phyloP scores from a whole-genome alignment of 2,797 vertebrate genomes.

The Atherinosoma microstoma region DNA sequence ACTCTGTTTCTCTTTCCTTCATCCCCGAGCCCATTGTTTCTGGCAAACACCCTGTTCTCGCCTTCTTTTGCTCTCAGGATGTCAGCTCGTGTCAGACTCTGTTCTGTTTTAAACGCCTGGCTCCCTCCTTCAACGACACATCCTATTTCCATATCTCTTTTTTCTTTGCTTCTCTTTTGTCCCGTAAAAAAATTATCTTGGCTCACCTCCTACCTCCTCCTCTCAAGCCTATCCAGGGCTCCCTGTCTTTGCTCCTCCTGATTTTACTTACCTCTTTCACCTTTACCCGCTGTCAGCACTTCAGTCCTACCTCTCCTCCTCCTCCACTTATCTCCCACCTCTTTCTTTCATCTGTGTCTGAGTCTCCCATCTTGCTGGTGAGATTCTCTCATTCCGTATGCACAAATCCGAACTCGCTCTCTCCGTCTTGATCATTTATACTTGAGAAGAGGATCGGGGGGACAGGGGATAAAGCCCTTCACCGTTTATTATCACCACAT shows the following conservation, averaged over 20 bases:
- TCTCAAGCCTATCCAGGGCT: conserved; percentile 64
- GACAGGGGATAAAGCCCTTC: neutral
- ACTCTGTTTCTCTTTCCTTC: neutral
- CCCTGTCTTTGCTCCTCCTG: conserved; percentile 14
- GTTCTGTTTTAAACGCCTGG: conserved; percentile 65
- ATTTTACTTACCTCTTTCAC: conserved; percentile 62
- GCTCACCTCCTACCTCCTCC: conserved; percentile 39
- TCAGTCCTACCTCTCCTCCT: conserved; percentile 49
- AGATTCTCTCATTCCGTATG: conserved; percentile 32
- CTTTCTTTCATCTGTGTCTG: conserved; percentile 51
- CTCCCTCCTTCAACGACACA: conserved; percentile 66
- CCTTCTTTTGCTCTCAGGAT: conserved; percentile 54
- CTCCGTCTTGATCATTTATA: conserved; percentile 35
- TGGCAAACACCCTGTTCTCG: conserved; percentile 30
- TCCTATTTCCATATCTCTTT: conserved; percentile 73
- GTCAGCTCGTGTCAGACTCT: conserved; percentile 74
- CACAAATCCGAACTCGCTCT: conserved; percentile 27
- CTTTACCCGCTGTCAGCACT: conserved; percentile 75
- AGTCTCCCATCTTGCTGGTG: conserved; percentile 44
- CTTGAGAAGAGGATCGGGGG: neutral
- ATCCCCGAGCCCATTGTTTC: conserved; percentile 40
- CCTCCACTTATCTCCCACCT: conserved; percentile 45
- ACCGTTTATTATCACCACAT: conserved; percentile 7
- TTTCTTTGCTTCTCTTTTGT: conserved; percentile 44
- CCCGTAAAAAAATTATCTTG: conserved; percentile 36